Conservation (phyloP, 2,797 vertebrate genomes). For the Catharus ustulatus region DNA sequence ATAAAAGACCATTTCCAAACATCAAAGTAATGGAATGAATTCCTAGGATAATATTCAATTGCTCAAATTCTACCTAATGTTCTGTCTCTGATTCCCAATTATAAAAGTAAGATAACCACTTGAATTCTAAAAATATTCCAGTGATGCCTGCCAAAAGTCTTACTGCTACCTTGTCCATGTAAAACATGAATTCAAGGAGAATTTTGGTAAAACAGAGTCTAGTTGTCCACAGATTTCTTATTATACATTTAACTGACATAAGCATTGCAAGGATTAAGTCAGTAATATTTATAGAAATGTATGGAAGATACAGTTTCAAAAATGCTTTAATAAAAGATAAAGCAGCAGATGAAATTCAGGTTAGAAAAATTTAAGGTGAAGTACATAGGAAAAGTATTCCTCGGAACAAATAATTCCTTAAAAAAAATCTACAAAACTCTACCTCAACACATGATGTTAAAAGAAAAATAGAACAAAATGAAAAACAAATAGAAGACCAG, state of each 20-base stretch:
- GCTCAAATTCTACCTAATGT: not conserved
- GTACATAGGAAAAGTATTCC: not conserved
- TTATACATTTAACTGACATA: not conserved
- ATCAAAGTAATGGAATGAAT: constrained; percentile 14
- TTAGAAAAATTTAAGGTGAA: not conserved
- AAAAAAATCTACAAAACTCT: not conserved
- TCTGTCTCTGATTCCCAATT: not conserved
- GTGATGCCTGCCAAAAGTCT: not conserved
- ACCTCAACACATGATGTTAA: not conserved
- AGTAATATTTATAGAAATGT: not conserved
- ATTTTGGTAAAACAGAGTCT: not conserved
- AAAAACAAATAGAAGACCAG: not conserved
- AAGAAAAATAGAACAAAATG: not conserved
- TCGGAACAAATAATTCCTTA: not conserved
- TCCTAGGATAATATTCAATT: not conserved
- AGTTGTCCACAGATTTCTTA: not conserved
- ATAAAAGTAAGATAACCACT: not conserved
- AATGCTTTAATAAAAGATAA: not conserved
- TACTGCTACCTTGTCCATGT: not conserved
- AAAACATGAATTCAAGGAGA: not conserved
- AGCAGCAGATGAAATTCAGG: not conserved
- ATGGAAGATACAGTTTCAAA: not conserved
- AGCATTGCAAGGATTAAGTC: not conserved
- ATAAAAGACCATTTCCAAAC: constrained; percentile 18
- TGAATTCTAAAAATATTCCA: not conserved